Percentiles rank a stretch among this genome's conserved stretches.
Evolutionary conservation across 2,888 invertebrate species (phyloP).

Genomic region (Holacanthella duospinosa): DNA sequence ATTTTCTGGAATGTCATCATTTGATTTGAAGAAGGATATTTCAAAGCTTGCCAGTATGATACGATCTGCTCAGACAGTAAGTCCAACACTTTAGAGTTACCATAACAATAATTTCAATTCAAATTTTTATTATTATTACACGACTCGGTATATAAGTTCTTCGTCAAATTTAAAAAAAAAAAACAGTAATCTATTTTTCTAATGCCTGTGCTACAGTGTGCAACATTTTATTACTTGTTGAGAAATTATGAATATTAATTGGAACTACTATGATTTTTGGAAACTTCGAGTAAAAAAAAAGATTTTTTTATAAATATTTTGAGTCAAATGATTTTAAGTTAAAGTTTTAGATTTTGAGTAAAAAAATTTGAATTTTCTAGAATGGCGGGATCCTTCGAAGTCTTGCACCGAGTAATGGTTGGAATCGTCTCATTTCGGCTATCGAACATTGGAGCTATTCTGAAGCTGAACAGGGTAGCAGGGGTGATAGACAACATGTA

Average conservation of each 20-base stretch:
- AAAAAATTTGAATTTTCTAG: conserved; percentile 18
- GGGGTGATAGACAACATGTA: not conserved
- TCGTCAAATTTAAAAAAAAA: not conserved
- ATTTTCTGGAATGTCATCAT: conserved; percentile 26
- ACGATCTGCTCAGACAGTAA: conserved; percentile 33
- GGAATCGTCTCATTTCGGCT: conserved; percentile 34
- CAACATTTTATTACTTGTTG: too few species aligned
- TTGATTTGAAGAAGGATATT: conserved; percentile 36
- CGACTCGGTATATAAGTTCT: not conserved
- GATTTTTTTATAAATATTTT: not conserved
- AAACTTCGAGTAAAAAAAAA: too few species aligned
- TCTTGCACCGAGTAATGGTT: conserved; percentile 30
- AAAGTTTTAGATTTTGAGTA: not conserved
- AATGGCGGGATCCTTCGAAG: conserved; percentile 34
- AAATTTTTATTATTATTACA: too few species aligned
- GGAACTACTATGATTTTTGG: too few species aligned
- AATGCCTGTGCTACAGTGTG: too few species aligned
- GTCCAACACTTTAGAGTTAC: too few species aligned
- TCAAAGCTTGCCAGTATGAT: conserved; percentile 33
- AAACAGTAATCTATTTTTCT: too few species aligned
- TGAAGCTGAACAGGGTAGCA: conserved; percentile 11
- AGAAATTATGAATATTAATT: too few species aligned
- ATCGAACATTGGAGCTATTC: conserved; percentile 33
- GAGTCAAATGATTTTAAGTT: not conserved
- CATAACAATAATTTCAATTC: too few species aligned